phyloP scores from a whole-genome alignment of 2,797 vertebrate genomes.

The Ceyx erithaca region DNA sequence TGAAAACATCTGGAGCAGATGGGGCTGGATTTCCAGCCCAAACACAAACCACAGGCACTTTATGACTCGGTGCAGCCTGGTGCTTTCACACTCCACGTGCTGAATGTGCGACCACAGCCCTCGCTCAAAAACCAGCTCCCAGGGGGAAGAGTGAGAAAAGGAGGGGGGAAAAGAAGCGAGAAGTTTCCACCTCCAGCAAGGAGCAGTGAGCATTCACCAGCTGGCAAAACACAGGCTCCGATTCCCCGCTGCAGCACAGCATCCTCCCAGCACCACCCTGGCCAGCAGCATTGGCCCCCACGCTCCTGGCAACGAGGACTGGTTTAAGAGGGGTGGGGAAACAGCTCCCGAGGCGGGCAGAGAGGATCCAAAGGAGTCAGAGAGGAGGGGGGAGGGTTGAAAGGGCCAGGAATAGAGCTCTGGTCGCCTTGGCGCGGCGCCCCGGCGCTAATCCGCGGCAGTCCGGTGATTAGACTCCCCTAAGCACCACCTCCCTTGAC shows the following conservation, averaged over 20 bases:
- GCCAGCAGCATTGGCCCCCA: not conserved
- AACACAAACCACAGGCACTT: not conserved
- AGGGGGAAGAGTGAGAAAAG: rapidly evolving
- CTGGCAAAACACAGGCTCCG: rapidly evolving
- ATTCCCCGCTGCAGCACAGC: rapidly evolving
- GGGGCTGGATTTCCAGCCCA: not conserved
- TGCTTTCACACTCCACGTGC: rapidly evolving
- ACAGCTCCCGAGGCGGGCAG: not conserved
- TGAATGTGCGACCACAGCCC: not conserved
- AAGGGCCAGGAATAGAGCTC: constrained; percentile 50
- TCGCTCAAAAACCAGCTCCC: rapidly evolving
- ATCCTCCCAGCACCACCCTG: not conserved
- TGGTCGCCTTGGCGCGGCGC: not conserved
- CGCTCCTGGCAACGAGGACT: not conserved
- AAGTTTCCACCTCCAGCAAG: not conserved
- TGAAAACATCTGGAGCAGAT: constrained; percentile 57
- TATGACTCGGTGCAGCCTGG: not conserved
- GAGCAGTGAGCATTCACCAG: not conserved
- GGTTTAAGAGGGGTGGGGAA: not conserved
- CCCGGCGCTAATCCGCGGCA: too few relatives aligned
- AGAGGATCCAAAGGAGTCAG: not conserved
- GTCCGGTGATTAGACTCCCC: too few relatives aligned
- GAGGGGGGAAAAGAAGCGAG: not conserved
- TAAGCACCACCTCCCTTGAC: too few relatives aligned
- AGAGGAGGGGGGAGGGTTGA: not conserved